Conservation (phyloP, 2,797 vertebrate genomes). For the Paguma larvata region DNA sequence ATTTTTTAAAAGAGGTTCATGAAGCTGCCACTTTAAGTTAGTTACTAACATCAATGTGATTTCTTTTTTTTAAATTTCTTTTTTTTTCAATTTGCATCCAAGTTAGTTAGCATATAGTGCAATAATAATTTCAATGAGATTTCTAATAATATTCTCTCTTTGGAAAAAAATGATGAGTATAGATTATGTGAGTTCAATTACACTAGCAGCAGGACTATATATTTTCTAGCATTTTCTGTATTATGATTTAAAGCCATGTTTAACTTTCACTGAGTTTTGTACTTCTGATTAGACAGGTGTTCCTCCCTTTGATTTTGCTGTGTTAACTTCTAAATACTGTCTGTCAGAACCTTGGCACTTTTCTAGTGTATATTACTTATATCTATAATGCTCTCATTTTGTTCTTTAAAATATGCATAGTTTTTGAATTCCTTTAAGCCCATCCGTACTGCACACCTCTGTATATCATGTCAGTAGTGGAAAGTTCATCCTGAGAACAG, state of each 20-base stretch:
- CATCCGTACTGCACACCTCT: conserved; percentile 49
- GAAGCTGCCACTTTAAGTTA: not conserved
- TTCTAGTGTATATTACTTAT: conserved; percentile 35
- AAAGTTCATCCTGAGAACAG: conserved; percentile 78
- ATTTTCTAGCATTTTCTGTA: not conserved
- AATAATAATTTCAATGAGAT: not conserved
- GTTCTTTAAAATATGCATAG: not conserved
- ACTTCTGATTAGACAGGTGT: not conserved
- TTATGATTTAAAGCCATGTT: conserved; percentile 67
- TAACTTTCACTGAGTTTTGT: conserved; percentile 12
- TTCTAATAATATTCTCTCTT: not conserved
- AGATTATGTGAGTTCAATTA: not conserved
- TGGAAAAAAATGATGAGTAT: not conserved
- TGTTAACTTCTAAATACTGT: conserved; percentile 31
- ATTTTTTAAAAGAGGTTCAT: not conserved
- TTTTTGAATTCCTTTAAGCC: conserved; percentile 22
- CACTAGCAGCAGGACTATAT: not conserved
- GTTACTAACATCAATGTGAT: not conserved
- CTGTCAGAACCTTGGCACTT: not conserved
- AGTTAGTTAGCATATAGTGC: no score
- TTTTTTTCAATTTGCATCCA: no score
- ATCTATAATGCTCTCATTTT: not conserved
- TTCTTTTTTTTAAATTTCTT: not conserved
- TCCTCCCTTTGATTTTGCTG: conserved; percentile 20
- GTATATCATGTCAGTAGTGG: conserved; percentile 69